Base-by-base conservation (phyloP, 1,140 invertebrate genomes). In the Idris sp. region DNA sequence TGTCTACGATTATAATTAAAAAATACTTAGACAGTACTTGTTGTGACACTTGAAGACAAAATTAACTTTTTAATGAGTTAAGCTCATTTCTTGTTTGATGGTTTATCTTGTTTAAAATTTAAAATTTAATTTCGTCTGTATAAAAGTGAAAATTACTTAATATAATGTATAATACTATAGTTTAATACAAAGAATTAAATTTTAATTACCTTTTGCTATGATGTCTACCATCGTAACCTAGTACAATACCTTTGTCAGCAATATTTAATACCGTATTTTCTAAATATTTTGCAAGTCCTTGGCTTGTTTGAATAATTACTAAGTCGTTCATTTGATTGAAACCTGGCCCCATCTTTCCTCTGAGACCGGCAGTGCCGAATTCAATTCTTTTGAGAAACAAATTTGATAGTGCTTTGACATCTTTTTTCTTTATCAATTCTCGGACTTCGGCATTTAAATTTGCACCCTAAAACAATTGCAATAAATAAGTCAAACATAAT, bases 281-380 rank as follows among this genome's bases (percentile, higher is more conserved):
- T 16, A 98, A 79, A 86, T 98, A 96, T 48, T 92, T 91, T 25
- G 92, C 91, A 36, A 99, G 85, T 3, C 98, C 98, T 91, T 99
- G 97, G 2, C 93, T 93, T 11, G 98, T 96, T 89, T 99, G 98
- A 38, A 99, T 91, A 18, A 99, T 93, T 0, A 99, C 97, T 16
- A 99, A 89, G 87, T 99, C 97, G 88, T 99, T 99, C 94, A 99
- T 97, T 51, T 93, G 92, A 76, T 90, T 91, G 81, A 94, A 98
- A 0, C 98, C 98, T 28, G 96, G 92, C 10, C 92, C 94, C 97
- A 99, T 99, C 64, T 89, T 88, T 0, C 95, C 95, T 59, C 98
- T 89, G 4, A 99, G 87, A 1, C 98, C 96, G 1, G 97, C 96
- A 3, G 97, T 97, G 14, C 95, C 96, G 86, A 97, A 97, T 77